phyloP scores from a whole-genome alignment of 2,797 vertebrate genomes.

The Megalops cyprinoides region DNA sequence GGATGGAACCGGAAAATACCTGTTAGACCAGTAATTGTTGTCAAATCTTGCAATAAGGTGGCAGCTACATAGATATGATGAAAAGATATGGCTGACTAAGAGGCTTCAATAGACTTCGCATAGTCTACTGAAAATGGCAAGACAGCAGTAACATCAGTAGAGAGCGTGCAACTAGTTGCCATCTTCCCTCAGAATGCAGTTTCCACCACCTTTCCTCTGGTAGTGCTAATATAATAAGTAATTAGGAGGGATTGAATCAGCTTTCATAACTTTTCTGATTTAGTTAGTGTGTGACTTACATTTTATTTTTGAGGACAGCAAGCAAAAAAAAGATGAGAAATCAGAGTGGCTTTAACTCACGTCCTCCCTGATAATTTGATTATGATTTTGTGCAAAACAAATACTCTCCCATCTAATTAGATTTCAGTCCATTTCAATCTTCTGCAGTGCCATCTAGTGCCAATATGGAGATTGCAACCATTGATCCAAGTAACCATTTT shows the following conservation, averaged over 20 bases:
- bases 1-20: conserved; percentile 27
- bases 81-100: conserved; percentile 22
- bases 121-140: conserved; percentile 7
- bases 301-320: not conserved
- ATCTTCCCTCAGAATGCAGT: conserved; percentile 8
- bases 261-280: not conserved
- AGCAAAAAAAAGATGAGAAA: conserved; percentile 10
- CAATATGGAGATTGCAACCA: not conserved
- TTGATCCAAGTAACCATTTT: not conserved
- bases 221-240: conserved; percentile 15
- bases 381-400: conserved; percentile 14
- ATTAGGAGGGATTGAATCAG: conserved; percentile 4
- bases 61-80: conserved; percentile 35
- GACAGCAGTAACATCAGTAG: conserved; percentile 1
- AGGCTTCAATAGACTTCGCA: not conserved
- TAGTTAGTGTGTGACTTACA: not conserved
- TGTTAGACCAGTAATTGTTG: conserved; percentile 44
- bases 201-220: not conserved
- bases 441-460: not conserved
- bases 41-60: conserved; percentile 33
- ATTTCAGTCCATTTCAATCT: not conserved
- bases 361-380: conserved; percentile 6
- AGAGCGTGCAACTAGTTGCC: not conserved
- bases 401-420: not conserved
- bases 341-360: not conserved